phyloP scores from a whole-genome alignment of 64 coral and sea anemone genomes.

The Stylophora pistillata region DNA sequence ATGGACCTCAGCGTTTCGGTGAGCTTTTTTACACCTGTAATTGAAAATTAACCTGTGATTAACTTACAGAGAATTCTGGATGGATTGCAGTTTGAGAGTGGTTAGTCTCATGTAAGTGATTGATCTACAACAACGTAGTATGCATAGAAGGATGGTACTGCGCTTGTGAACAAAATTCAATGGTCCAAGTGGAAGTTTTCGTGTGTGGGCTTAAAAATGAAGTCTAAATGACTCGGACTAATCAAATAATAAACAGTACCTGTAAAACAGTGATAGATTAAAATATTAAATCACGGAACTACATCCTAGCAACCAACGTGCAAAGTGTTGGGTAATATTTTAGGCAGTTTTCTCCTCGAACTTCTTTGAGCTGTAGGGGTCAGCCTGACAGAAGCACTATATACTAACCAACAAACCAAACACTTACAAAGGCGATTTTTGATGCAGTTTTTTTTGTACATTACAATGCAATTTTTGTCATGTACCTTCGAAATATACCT shows the following conservation, averaged over 20 bases:
- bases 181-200: conserved; percentile 38
- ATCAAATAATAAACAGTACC: conserved; percentile 45
- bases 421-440: no score
- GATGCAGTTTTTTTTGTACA: no score
- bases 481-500: no score
- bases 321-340: conserved; percentile 36
- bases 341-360: no score
- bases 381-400: no score
- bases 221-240: conserved; percentile 31
- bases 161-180: conserved; percentile 37
- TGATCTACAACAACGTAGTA: conserved; percentile 37
- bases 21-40: conserved; percentile 43
- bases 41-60: conserved; percentile 45
- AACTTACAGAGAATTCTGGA: conserved; percentile 44
- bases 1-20: conserved; percentile 41
- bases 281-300: conserved; percentile 34
- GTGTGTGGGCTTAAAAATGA: conserved; percentile 36
- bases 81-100: no score
- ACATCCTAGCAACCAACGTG: conserved; percentile 33
- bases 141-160: conserved; percentile 27
- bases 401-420: no score
- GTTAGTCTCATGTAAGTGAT: conserved; percentile 37
- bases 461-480: no score
- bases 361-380: no score
- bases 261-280: conserved; percentile 22